Conservation (phyloP, 1,140 invertebrate genomes). For the Pachyrhynchus sulphureomaculatus region DNA sequence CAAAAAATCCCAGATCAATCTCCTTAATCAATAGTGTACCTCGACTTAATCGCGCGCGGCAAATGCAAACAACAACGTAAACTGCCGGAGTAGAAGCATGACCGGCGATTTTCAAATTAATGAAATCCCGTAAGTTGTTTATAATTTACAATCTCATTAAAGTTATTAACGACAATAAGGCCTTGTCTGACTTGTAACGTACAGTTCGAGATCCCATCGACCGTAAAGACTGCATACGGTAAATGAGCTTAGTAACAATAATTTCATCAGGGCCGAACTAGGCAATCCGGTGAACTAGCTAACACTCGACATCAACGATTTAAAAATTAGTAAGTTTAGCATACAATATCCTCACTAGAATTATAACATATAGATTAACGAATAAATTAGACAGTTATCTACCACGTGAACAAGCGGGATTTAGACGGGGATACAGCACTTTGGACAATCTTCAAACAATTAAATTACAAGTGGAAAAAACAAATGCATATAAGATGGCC, state of each 20-base stretch:
- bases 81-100: constrained; percentile 3
- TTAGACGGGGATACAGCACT: too few relatives aligned
- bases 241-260: background rate
- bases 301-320: too few relatives aligned
- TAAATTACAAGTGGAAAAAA: too few relatives aligned
- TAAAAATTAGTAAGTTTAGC: too few relatives aligned
- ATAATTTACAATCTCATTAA: constrained; percentile 20
- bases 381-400: too few relatives aligned
- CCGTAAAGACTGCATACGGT: constrained; percentile 5
- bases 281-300: background rate
- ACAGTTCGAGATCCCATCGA: constrained; percentile 1
- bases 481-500: too few relatives aligned
- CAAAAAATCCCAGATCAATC: too few relatives aligned
- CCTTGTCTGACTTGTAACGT: constrained; percentile 6
- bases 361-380: too few relatives aligned
- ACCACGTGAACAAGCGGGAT: too few relatives aligned
- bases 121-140: constrained; percentile 4
- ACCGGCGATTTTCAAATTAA: constrained; percentile 9
- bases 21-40: constrained; percentile 6
- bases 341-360: too few relatives aligned
- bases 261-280: background rate
- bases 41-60: background rate
- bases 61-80: background rate
- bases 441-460: too few relatives aligned
- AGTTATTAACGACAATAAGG: constrained; percentile 20